Evolutionary conservation across 2,797 vertebrate genomes (phyloP), one percentile per base, ranked within the genome.

Genomic region (Erpetoichthys calabaricus): DNA sequence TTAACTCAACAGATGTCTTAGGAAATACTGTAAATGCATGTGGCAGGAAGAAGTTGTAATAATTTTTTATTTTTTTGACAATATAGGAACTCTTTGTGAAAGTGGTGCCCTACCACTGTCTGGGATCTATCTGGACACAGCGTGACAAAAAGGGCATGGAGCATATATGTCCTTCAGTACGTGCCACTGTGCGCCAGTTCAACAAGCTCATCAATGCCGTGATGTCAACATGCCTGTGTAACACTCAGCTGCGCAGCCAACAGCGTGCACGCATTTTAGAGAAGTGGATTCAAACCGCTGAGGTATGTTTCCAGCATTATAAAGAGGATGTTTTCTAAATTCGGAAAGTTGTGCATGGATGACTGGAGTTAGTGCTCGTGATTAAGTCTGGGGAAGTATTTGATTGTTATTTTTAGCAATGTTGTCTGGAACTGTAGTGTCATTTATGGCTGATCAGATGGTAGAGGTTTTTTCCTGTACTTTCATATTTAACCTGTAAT

Each of bases 241-340:
- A 85, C 5, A 86, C 81, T 0, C 69, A 68, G 7, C 85, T 93
- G n/a, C 81, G 84, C 56, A 86, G 83, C 52, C 79, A 89, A 4
- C 91, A 92, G 73, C 82, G 90, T 63, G 90, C 86, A 0, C 80
- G 89, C 0, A 78, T 96, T 8, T 75, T 96, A 70, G 91, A 92
- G 81, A 93, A 93, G 56, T 96, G 91, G 92, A 91, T 96, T 78
- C 80, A 80, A 0, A 89, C 94, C 63, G 91, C 92, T 0, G 87
- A 93, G 84, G 91, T 78, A 25, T 25, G 25, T 25, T 25, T 25
- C 25, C 25, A 25, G 25, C 25, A 25, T 25, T 25, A 25, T 25
- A 25, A 25, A 25, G 2, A 25, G 25, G 25, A 25, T 25, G 25
- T 25, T 25, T 25, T 25, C 25, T 25, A 25, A 25, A 25, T 25